Conservation (phyloP, 2,888 invertebrate genomes). For the Dryocosmus kuriphilus region DNA sequence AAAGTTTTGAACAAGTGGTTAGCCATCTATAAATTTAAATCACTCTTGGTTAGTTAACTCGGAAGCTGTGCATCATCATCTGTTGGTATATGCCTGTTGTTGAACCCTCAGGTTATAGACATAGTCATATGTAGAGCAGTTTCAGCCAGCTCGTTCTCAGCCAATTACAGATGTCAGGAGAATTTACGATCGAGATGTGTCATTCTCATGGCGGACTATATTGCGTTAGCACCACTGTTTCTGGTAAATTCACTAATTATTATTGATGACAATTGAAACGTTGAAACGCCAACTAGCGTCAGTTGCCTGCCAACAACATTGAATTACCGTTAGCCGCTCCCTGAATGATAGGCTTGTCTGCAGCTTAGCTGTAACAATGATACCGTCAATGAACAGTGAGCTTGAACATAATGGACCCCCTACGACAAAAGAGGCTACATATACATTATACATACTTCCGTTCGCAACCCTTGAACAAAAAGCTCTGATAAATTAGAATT, state of each 20-base stretch:
- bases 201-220: neutral
- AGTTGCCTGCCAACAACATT: slow-evolving; percentile 7
- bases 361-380: neutral
- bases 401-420: neutral
- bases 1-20: too few species aligned
- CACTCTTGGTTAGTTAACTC: too few species aligned
- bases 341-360: neutral
- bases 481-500: neutral
- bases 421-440: neutral
- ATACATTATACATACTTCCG: neutral
- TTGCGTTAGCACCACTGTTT: neutral
- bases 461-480: neutral
- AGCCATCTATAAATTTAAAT: too few species aligned
- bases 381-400: neutral
- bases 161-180: neutral
- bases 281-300: neutral
- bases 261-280: neutral
- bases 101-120: neutral
- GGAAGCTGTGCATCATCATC: too few species aligned
- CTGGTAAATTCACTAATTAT: neutral
- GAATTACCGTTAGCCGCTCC: neutral
- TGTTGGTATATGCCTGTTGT: neutral
- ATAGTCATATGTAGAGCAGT: neutral
- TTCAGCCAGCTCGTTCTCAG: neutral
- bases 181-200: neutral